Conservation (phyloP, 2,113 vertebrate species). For the Psephotus haematonotus region DNA sequence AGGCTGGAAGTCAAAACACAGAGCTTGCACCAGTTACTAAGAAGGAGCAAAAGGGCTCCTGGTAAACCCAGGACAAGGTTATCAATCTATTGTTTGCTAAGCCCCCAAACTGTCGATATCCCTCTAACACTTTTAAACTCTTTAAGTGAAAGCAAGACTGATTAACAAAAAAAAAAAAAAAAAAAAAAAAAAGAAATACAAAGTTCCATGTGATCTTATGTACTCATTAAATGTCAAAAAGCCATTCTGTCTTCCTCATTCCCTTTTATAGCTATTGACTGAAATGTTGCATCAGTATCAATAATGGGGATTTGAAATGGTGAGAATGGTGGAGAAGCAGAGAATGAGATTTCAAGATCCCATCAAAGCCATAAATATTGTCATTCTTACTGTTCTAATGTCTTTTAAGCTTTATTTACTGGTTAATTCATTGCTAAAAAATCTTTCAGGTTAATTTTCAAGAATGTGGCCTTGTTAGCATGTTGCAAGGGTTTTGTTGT, state of each 20-base stretch:
- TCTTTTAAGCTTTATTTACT: conserved; percentile 47
- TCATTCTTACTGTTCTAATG: not conserved
- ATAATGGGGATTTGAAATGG: conserved; percentile 34
- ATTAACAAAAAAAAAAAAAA: not conserved
- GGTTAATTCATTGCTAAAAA: conserved; percentile 35
- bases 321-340: not conserved
- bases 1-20: no score
- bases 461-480: not conserved
- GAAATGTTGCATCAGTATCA: conserved; percentile 26
- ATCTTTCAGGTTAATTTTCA: conserved; percentile 40
- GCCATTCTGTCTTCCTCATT: not conserved
- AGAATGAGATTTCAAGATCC: conserved; percentile 39
- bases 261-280: conserved; percentile 38
- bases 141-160: not conserved
- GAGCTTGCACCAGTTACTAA: no score
- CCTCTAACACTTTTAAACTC: not conserved
- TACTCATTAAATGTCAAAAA: conserved; percentile 19
- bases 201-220: not conserved
- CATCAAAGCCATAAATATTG: conserved; percentile 37
- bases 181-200: not conserved
- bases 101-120: not conserved
- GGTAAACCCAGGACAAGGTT: not conserved
- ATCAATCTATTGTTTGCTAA: not conserved
- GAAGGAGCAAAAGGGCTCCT: no score
- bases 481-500: not conserved